A percentile compares a stretch with the other conserved stretches of the same genome.
phyloP scores from a whole-genome alignment of 2,113 vertebrate genomes.

The Phylloscopus trochiloides region DNA sequence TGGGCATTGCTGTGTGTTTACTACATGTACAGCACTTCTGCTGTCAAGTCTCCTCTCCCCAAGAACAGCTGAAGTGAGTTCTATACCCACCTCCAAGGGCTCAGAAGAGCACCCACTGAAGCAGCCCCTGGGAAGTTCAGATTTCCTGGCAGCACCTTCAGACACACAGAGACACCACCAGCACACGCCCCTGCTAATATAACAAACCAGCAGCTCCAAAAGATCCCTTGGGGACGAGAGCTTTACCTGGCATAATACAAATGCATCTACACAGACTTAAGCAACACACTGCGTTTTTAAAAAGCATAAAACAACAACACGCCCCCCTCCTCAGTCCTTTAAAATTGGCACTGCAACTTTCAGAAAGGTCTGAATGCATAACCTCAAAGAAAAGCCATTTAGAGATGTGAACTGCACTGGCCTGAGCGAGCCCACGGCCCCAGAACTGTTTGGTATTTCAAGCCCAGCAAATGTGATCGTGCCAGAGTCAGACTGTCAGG shows the following conservation, averaged over 20 bases:
- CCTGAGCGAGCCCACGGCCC: not conserved
- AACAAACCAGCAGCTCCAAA: not conserved
- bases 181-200: not conserved
- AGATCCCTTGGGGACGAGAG: conserved; percentile 6
- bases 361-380: not conserved
- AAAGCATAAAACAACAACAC: not conserved
- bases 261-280: conserved; percentile 21
- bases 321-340: not conserved
- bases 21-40: not conserved
- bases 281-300: not conserved
- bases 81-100: not conserved
- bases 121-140: not conserved
- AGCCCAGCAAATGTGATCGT: not conserved
- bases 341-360: conserved; percentile 1
- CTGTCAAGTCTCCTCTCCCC: not conserved
- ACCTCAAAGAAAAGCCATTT: not conserved
- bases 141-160: not conserved
- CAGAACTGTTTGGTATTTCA: not conserved
- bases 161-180: not conserved
- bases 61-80: not conserved
- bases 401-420: not conserved
- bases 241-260: not conserved
- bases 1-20: not conserved
- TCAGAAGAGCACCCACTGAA: not conserved
- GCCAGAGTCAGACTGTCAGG: not conserved